Percentiles rank a stretch among this genome's conserved stretches.
These are phyloP conservation scores for Marmota monax DNA, from an alignment of 2,113 vertebrate genomes.

Conservation along the genomic window DNA sequence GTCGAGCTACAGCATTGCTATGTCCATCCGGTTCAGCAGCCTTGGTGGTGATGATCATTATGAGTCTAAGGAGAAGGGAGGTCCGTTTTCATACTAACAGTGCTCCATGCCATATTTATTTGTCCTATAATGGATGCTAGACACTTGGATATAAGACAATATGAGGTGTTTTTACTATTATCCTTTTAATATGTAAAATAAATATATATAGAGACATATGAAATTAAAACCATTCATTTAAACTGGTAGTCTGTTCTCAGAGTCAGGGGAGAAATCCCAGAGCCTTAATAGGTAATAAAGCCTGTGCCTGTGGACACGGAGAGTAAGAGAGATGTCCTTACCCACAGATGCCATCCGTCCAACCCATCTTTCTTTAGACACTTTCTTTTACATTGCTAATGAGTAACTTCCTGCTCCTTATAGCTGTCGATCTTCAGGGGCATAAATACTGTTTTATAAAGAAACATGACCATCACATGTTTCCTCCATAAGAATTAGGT, in stretches of 20 bases:
- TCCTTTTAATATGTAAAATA: constrained; percentile 53
- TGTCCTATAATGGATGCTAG: not conserved
- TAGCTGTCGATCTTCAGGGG: not conserved
- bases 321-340: not conserved
- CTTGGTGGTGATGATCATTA: not conserved
- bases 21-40: not conserved
- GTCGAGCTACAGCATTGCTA: not conserved
- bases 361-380: constrained; percentile 32
- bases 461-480: not conserved
- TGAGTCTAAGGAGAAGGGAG: not conserved
- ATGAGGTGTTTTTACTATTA: not conserved
- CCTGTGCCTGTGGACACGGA: not conserved
- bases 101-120: not conserved
- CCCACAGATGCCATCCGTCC: not conserved
- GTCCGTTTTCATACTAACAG: not conserved
- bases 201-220: constrained; percentile 37
- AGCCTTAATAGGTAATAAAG: constrained; percentile 56
- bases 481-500: not conserved
- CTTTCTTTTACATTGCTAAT: constrained; percentile 41
- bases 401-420: constrained; percentile 11
- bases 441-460: not conserved
- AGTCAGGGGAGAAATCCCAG: constrained; percentile 56
- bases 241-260: constrained; percentile 51
- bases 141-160: not conserved
- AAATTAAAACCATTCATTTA: constrained; percentile 70